Conservation (phyloP, 2,888 invertebrate species). For the Diabrotica balteata region DNA sequence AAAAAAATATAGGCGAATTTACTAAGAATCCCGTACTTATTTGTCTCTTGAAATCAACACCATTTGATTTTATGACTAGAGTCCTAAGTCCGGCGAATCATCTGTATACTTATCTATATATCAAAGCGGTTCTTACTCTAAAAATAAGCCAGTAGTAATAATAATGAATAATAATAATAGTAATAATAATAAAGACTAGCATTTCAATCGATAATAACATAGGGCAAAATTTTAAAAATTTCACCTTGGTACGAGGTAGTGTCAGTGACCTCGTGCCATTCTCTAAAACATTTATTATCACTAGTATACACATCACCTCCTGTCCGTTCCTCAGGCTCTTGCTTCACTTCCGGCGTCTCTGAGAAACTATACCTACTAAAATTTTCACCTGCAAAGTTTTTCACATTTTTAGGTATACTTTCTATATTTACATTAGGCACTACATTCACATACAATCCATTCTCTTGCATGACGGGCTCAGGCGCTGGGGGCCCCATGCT, state of each 20-base stretch:
- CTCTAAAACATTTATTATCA: conserved; percentile 68
- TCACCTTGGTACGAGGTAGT: conserved; percentile 78
- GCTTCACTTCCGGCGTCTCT: conserved; percentile 43
- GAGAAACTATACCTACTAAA: conserved; percentile 59
- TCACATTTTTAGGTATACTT: conserved; percentile 50
- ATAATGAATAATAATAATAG: conserved; percentile 14
- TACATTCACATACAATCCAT: conserved; percentile 57
- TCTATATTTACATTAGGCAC: conserved; percentile 60
- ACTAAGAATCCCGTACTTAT: no score
- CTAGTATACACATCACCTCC: conserved; percentile 40
- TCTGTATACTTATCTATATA: no score
- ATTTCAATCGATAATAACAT: conserved; percentile 90
- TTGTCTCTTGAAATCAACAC: no score
- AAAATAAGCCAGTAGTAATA: no score
- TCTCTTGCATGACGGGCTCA: conserved; percentile 37
- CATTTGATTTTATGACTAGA: no score
- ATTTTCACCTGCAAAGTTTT: conserved; percentile 54
- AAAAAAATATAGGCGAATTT: no score
- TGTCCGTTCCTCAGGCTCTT: conserved; percentile 40
- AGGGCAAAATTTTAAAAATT: conserved; percentile 90
- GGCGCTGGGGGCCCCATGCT: conserved; percentile 43
- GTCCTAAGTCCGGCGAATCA: no score
- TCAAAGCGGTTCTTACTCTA: no score
- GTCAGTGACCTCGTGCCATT: conserved; percentile 90
- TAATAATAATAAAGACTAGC: conserved; percentile 38